Evolutionary conservation across 2,113 vertebrate species (phyloP), one percentile per base, ranked within the genome.

Genomic region (Mastomys coucha): DNA sequence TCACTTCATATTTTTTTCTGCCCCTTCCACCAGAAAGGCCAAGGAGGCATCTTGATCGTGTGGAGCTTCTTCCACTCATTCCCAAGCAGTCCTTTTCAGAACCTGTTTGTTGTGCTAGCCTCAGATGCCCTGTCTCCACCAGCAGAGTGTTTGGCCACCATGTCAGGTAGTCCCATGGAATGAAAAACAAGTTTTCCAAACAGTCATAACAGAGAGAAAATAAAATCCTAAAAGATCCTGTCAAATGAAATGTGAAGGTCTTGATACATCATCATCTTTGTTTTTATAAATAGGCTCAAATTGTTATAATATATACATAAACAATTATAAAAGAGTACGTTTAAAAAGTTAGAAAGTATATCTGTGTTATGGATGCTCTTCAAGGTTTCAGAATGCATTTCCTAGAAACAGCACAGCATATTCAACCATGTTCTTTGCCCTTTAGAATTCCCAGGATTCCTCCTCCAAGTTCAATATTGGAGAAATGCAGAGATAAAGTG

Each of bases 401-500:
- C 42, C 70, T 42, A 33, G 12, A 90, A 85, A 22, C 7, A 28
- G 10, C 7, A 6, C 1, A 75, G n/a, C 42, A 85, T 5, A 39
- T 39, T 58, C 53, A 36, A 72, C 11, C 65, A 72, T 9, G 8
- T 45, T 56, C 14, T 26, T 49, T 65, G 70, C 73, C 73, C 20
- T 16, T 95, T 88, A 69, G 0, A 85, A 53, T 26, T 78, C 11
- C 7, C 42, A 84, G 19, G 10, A 51, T 20, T 80, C 14, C 22
- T 89, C 51, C 56, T 88, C 60, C 36, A 45, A 91, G 45, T 87
- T 72, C 77, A 28, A 22, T 28, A 87, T 22, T 93, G 67, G 42
- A n/a, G 51, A 82, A 92, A 90, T 69, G 33, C 4, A 60, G 12
- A 0, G 73, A 94, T 60, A 95, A 89, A 94, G 76, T 77, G 42